phyloP scores from a whole-genome alignment of 2,888 invertebrate species.

The Arrhopalites spinosus region DNA sequence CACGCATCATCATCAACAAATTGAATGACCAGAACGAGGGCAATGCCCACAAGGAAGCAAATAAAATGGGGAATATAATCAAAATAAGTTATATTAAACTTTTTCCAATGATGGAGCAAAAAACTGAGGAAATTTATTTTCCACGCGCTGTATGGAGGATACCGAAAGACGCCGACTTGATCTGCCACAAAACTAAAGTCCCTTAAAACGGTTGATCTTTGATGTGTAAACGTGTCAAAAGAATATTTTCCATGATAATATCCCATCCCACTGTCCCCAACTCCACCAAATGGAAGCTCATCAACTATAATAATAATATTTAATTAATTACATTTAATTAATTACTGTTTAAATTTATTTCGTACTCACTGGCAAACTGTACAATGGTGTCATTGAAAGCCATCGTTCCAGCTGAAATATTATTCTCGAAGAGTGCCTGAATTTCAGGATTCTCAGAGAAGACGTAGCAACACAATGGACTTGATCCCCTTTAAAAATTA shows the following conservation, averaged over 20 bases:
- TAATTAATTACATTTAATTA: neutral
- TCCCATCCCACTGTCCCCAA: conserved; percentile 49
- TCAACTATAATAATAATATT: conserved; percentile 51
- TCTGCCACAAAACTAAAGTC: conserved; percentile 47
- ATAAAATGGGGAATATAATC: conserved; percentile 45
- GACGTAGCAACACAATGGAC: conserved; percentile 86
- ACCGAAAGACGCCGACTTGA: conserved; percentile 49
- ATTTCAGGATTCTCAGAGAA: conserved; percentile 71
- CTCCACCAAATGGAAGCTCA: conserved; percentile 55
- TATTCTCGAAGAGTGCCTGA: conserved; percentile 68
- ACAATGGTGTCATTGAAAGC: conserved; percentile 76
- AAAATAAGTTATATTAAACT: conserved; percentile 49
- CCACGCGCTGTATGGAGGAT: conserved; percentile 72
- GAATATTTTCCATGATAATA: conserved; percentile 83
- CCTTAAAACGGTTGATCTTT: conserved; percentile 66
- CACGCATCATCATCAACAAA: no score
- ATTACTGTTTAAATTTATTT: neutral
- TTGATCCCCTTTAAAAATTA: conserved; percentile 59
- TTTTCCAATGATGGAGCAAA: conserved; percentile 62
- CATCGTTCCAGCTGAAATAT: conserved; percentile 79
- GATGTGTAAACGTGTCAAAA: conserved; percentile 93
- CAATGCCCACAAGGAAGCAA: conserved; percentile 39
- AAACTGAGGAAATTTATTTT: conserved; percentile 70
- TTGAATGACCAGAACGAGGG: conserved; percentile 16
- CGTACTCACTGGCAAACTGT: conserved; percentile 45